Base-by-base conservation (phyloP, 2,113 vertebrate genomes). In the Seriola quinqueradiata region DNA sequence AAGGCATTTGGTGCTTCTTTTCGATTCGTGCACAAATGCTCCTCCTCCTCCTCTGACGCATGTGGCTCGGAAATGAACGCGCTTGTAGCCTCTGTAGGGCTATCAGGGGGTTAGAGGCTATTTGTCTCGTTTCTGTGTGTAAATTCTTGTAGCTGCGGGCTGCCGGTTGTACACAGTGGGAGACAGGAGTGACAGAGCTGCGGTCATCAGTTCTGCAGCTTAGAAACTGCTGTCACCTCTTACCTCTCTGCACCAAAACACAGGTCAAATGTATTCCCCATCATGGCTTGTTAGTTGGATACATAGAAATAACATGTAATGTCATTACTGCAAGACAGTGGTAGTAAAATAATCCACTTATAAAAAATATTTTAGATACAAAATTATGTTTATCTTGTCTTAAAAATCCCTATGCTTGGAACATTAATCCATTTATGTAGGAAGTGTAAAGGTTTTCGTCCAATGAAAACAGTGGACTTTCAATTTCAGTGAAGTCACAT, bases 1-100 rank as follows among this genome's bases (percentile, higher is more conserved):
- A 38, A 40, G 7, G 58, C 72, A 19, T 75, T 67, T 57, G 23
- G 64, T 38, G 42, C 64, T 36, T 77, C 34, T 64, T 2, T 75
- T 75, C 36, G 48, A 17, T 34, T 28, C 34, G 71, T 25, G 85
- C 70, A 64, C 74, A 38, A 8, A 32, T 19, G 64, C 80, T 84
- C 58, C 81, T 80, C 71, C 57, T 67, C 63, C 77, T 74, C 72
- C 54, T 68, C n/a, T 90, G 87, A 89, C 85, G 85, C 81, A 48
- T 55, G 44, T 34, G 63, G 40, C 44, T 48, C 12, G n/a, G 46
- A 48, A 12, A 11, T 52, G 59, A 36, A 25, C 61, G 66, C 38
- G 76, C 75, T 58, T 54, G 79, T 61, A 77, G 75, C 75, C 65
- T 63, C 40, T 52, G 63, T 23, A 2, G 1, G 17, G 61, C 46